Base-by-base conservation (phyloP, 92 coral and sea anemone species). In the Galaxea fascicularis region DNA sequence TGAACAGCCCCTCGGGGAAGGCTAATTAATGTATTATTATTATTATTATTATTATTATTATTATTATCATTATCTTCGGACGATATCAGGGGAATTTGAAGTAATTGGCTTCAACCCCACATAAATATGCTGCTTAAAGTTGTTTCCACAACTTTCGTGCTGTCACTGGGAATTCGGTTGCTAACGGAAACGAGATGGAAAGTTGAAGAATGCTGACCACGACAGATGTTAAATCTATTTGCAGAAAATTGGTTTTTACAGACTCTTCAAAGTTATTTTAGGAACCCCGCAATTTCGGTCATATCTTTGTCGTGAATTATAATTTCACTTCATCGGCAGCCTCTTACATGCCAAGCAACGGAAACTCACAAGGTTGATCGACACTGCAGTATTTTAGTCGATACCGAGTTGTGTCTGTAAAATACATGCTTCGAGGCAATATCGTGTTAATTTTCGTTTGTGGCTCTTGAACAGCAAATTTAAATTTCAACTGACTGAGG, bases 101-200 rank as follows among this genome's bases (percentile, higher is more conserved):
- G 2, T 35, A 35, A 2, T 35, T 35, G 41, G 41, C 41, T 35
- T 2, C 41, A 35, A 6, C 41, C 41, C 41, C 6, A 35, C 41
- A 35, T 35, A 2, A 35, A 2, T 35, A 6, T 35, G 6, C 41
- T 35, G 41, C 41, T 35, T 2, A 2, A 2, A 35, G 41, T 6
- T 35, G 41, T 6, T 35, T 35, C 41, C 6, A 6, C 6, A 2
- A 35, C 41, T 2, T 35, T 2, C 41, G 6, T 35, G 2, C 3
- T 35, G 41, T n/a, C n/a, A n/a, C 41, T 35, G 6, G 6, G 41
- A 35, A 35, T 35, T 35, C 41, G 54, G 58, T 71, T 45, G 13
- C 76, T 49, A 71, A 71, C 31, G 75, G 76, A 71, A 71, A 71
- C 76, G 76, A 20, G 46, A 44, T 22, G 46, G 4, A 45, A 16